Percentiles rank a stretch among this genome's conserved stretches.
Conservation (phyloP, 2,888 invertebrate genomes). For the Gortyna flavago region DNA sequence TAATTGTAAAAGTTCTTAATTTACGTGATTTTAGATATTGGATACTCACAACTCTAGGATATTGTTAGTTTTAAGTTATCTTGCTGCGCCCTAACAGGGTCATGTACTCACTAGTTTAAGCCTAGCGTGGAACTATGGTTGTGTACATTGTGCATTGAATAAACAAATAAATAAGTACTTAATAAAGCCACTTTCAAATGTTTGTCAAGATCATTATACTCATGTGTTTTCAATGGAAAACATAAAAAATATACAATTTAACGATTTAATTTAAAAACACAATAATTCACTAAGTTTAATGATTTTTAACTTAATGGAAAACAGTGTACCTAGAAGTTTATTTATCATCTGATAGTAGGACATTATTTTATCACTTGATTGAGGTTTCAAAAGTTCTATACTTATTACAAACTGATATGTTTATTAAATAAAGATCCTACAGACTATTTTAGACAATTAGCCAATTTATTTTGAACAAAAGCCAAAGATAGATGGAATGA, state of each 20-base stretch:
- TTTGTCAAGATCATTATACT: neutral
- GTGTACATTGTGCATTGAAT: too few species aligned
- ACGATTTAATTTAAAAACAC: neutral
- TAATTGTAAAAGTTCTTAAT: too few species aligned
- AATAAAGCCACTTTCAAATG: neutral
- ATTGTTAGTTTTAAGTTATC: too few species aligned
- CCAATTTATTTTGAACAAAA: slow-evolving; percentile 69
- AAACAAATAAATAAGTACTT: too few species aligned
- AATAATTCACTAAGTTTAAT: neutral
- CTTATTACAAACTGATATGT: neutral
- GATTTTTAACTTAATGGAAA: slow-evolving; percentile 6
- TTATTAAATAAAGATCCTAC: neutral
- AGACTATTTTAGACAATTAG: slow-evolving; percentile 21
- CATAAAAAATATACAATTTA: neutral
- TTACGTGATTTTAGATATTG: too few species aligned
- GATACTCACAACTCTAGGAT: too few species aligned
- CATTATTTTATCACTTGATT: neutral
- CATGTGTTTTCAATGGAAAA: neutral
- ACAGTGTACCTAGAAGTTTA: too few species aligned
- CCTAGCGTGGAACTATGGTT: too few species aligned
- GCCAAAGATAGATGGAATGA: slow-evolving; percentile 72
- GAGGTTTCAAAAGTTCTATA: neutral
- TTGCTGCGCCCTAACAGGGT: too few species aligned
- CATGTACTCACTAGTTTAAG: too few species aligned
- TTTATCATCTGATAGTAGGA: neutral